These are phyloP conservation scores for Oreonectes daqikongensis DNA, from an alignment of 2,797 vertebrate species.

Conservation along the genomic window DNA sequence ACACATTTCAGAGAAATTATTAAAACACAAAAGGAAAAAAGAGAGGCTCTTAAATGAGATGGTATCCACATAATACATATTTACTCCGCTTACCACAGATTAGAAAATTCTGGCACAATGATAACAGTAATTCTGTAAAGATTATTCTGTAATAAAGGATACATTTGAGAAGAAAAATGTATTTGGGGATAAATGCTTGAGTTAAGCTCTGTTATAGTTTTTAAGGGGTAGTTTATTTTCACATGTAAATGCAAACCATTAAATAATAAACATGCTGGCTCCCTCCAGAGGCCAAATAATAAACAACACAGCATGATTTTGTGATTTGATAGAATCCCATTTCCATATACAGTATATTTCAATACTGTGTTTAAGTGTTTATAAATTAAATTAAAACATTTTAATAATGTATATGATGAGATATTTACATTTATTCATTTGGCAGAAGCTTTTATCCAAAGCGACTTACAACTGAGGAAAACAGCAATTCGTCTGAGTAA, in stretches of 20 bases:
- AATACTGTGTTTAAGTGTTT: not conserved
- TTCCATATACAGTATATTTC: too few relatives aligned
- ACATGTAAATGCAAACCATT: not conserved
- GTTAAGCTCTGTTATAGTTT: not conserved
- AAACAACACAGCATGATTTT: not conserved
- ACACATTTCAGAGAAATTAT: not conserved
- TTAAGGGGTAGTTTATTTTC: not conserved
- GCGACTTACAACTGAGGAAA: too few relatives aligned
- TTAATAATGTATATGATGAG: too few relatives aligned
- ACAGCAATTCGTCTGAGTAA: too few relatives aligned
- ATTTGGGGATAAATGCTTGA: not conserved
- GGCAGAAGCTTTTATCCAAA: too few relatives aligned
- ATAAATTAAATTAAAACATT: not conserved
- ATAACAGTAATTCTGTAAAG: not conserved
- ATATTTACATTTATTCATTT: too few relatives aligned
- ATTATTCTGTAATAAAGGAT: not conserved
- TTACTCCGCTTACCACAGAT: not conserved
- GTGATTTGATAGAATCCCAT: too few relatives aligned
- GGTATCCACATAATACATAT: not conserved
- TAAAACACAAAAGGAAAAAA: not conserved
- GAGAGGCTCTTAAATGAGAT: not conserved
- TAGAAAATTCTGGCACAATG: not conserved
- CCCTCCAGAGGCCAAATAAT: conserved; percentile 34
- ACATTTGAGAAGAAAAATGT: not conserved
- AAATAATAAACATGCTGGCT: conserved; percentile 19